Evolutionary conservation across 2,113 vertebrate species (phyloP).

Genomic region (Columbina picui): DNA sequence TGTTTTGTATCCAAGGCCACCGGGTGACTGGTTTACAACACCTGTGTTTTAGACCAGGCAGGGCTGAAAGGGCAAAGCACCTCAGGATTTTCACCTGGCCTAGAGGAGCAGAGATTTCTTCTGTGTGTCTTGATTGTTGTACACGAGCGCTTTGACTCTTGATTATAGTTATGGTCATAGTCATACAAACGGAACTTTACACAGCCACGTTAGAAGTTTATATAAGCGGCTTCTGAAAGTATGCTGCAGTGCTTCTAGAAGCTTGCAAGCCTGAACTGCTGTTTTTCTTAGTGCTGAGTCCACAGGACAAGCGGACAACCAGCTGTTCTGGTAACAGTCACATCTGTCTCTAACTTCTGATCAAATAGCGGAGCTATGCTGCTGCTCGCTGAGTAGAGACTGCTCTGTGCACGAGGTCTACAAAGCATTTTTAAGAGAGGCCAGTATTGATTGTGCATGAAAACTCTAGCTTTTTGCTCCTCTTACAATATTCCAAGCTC

Average conservation of each 20-base stretch:
- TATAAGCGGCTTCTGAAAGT: background rate
- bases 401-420: background rate
- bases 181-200: background rate
- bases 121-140: background rate
- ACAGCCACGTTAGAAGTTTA: background rate
- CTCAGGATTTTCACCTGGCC: background rate
- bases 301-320: background rate
- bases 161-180: background rate
- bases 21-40: background rate
- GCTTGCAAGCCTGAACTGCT: background rate
- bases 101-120: background rate
- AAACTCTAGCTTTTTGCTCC: background rate
- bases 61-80: background rate
- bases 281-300: background rate
- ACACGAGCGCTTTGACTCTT: background rate
- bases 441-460: background rate
- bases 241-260: background rate
- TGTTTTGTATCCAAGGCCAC: background rate
- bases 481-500: background rate
- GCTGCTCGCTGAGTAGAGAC: background rate
- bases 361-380: background rate
- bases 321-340: background rate
- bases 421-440: background rate
- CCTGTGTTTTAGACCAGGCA: background rate
- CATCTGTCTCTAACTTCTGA: background rate